A percentile compares a stretch with the other conserved stretches of the same genome.
phyloP scores from a whole-genome alignment of 1,140 invertebrate genomes.

The Cydia strobilella region DNA sequence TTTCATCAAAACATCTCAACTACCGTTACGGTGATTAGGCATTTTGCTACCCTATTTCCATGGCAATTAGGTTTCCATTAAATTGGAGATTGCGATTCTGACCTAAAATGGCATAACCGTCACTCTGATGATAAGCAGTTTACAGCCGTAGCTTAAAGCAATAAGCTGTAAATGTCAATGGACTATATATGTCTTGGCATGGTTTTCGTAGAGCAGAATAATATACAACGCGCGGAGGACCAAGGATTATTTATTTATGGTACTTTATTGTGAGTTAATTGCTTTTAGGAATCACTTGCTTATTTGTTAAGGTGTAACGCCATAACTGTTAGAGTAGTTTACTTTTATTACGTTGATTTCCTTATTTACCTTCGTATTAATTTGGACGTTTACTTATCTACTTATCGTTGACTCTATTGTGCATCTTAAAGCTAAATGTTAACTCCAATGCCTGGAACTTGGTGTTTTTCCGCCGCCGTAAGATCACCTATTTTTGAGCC shows the following conservation, averaged over 20 bases:
- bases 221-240: background rate
- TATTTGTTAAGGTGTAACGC: background rate
- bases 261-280: conserved; percentile 4
- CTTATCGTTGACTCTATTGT: no score
- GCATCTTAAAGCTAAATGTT: background rate
- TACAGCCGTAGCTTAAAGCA: background rate
- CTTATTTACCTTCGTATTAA: background rate
- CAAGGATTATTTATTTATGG: conserved; percentile 16
- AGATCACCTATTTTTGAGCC: background rate
- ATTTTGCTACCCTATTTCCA: background rate
- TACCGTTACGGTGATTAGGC: background rate
- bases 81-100: background rate
- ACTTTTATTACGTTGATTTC: background rate
- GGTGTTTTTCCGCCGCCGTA: no score
- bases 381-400: background rate
- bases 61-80: background rate
- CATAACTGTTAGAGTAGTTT: background rate
- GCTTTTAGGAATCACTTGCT: conserved; percentile 14
- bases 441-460: background rate
- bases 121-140: background rate
- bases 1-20: background rate
- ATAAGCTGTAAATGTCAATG: background rate
- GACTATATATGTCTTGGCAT: background rate
- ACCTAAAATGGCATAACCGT: background rate
- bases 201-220: background rate